These are phyloP conservation scores for Acromyrmex heyeri DNA, from an alignment of 1,140 invertebrate genomes.

Conservation along the genomic window DNA sequence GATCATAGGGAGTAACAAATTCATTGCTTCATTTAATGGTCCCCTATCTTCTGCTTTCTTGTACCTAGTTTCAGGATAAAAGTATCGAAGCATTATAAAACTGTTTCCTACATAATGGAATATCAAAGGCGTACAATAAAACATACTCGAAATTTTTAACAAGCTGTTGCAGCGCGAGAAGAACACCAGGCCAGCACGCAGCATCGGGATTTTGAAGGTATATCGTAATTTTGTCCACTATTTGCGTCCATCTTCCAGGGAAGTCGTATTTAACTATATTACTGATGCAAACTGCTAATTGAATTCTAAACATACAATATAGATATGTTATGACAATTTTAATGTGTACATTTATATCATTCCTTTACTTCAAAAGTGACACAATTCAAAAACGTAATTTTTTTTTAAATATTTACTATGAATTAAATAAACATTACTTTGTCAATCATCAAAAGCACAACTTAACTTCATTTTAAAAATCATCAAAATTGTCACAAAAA, in stretches of 20 bases:
- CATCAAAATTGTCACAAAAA: too few relatives aligned
- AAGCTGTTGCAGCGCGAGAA: conserved; percentile 97
- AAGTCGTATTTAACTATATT: conserved; percentile 98
- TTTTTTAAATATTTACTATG: too few relatives aligned
- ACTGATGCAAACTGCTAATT: conserved; percentile 96
- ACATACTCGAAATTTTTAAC: conserved; percentile 98
- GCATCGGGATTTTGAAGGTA: conserved; percentile 94
- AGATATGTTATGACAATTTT: conserved; percentile 20
- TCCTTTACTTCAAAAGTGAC: too few relatives aligned
- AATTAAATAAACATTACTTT: too few relatives aligned
- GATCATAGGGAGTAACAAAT: conserved; percentile 95
- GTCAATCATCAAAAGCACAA: too few relatives aligned
- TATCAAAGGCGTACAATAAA: conserved; percentile 9
- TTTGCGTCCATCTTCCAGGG: conserved; percentile 97
- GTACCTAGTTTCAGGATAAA: conserved; percentile 88
- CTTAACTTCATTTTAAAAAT: too few relatives aligned
- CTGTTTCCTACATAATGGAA: neutral
- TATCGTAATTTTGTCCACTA: conserved; percentile 97
- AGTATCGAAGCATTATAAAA: neutral
- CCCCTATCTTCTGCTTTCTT: conserved; percentile 95
- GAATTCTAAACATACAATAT: conserved; percentile 89
- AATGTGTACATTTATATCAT: neutral
- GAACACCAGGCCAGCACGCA: conserved; percentile 95
- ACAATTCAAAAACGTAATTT: too few relatives aligned
- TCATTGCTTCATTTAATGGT: conserved; percentile 98